phyloP scores from a whole-genome alignment of 2,113 vertebrate species.

The Halcyon senegalensis region DNA sequence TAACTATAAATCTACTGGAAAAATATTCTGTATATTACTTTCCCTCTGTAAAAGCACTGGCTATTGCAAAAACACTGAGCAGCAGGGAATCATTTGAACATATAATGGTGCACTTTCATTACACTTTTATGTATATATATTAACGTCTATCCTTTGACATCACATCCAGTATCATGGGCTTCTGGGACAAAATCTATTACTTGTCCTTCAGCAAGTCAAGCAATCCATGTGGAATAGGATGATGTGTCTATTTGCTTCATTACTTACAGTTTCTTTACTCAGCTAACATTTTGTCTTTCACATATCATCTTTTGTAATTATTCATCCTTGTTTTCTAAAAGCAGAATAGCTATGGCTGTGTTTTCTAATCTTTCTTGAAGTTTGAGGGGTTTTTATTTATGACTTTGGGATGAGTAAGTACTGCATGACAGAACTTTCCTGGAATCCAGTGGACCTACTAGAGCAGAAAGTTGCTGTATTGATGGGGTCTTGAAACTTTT shows the following conservation, averaged over 20 bases:
- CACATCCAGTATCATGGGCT: background rate
- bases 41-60: background rate
- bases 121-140: background rate
- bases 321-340: constrained; percentile 13
- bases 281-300: background rate
- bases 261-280: background rate
- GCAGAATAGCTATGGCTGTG: background rate
- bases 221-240: background rate
- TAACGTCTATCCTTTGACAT: background rate
- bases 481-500: background rate
- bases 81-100: background rate
- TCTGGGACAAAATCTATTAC: background rate
- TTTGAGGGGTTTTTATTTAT: background rate
- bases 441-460: background rate
- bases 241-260: background rate
- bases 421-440: background rate
- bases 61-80: background rate
- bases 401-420: background rate
- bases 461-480: background rate
- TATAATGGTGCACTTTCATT: background rate
- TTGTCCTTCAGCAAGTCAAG: background rate
- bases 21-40: background rate
- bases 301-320: background rate
- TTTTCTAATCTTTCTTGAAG: background rate
- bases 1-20: background rate